A percentile compares a stretch with the other conserved stretches of the same genome.
These are phyloP conservation scores for Drosophila quasianomalipes DNA, from an alignment of 2,888 invertebrate genomes.

Conservation along the genomic window DNA sequence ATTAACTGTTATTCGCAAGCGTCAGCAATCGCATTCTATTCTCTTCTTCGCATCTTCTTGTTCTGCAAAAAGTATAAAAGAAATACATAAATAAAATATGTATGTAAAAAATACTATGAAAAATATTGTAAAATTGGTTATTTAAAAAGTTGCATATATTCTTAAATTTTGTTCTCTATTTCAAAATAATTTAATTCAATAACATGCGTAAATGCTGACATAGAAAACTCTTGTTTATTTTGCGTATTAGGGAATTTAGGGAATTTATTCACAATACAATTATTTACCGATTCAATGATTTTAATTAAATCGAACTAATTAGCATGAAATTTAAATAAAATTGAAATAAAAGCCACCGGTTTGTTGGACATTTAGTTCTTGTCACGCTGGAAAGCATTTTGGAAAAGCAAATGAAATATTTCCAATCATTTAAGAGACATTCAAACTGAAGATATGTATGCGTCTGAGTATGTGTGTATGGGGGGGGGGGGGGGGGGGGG, in stretches of 20 bases:
- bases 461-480: slow-evolving; percentile 18
- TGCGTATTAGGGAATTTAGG: slow-evolving; percentile 5
- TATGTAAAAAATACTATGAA: not conserved
- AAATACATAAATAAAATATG: not conserved
- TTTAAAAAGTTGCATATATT: not conserved
- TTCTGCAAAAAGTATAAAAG: not conserved
- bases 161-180: not conserved
- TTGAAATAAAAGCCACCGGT: slow-evolving; percentile 7
- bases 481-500: too few species aligned
- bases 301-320: slow-evolving; percentile 29
- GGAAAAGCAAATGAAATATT: slow-evolving; percentile 1
- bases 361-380: slow-evolving; percentile 6
- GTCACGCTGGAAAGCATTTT: slow-evolving; percentile 16
- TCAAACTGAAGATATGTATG: not conserved
- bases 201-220: not conserved
- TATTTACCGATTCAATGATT: slow-evolving; percentile 17
- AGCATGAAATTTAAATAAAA: slow-evolving; percentile 18
- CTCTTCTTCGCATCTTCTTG: slow-evolving; percentile 4
- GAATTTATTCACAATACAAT: slow-evolving; percentile 17
- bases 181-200: not conserved
- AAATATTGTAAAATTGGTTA: not conserved
- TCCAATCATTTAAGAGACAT: not conserved
- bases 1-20: slow-evolving; percentile 45
- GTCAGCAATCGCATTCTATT: slow-evolving; percentile 47
- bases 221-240: not conserved